Percentiles rank a stretch among this genome's conserved stretches.
These are phyloP conservation scores for Oedothorax gibbosus DNA, from an alignment of 1,140 invertebrate genomes.

Conservation along the genomic window DNA sequence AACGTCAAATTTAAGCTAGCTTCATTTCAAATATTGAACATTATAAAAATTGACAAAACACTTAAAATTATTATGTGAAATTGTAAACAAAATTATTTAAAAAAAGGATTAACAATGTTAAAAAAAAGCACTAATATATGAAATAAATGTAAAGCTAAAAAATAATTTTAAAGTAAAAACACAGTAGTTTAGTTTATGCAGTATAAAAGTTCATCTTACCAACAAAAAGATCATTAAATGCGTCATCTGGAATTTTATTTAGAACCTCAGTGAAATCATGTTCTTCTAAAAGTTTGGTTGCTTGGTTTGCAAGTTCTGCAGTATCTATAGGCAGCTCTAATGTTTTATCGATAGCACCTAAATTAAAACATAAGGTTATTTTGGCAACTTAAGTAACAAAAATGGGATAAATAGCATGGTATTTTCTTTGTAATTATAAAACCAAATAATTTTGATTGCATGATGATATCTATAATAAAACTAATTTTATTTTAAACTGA, in stretches of 20 bases:
- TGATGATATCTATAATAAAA: too few species aligned
- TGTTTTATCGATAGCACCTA: slow-evolving; percentile 67
- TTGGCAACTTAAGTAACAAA: neutral
- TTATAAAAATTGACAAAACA: too few species aligned
- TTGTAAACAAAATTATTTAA: neutral
- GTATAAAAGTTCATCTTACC: slow-evolving; percentile 69
- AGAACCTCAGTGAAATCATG: slow-evolving; percentile 89
- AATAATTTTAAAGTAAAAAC: too few species aligned
- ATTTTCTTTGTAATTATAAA: too few species aligned
- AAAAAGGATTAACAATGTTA: neutral
- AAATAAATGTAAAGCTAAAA: neutral
- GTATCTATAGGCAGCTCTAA: slow-evolving; percentile 72
- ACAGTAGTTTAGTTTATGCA: too few species aligned
- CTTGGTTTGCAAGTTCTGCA: slow-evolving; percentile 69
- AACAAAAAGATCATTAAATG: slow-evolving; percentile 89
- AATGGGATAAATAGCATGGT: neutral
- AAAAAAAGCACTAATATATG: slow-evolving; percentile 15
- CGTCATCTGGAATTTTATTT: slow-evolving; percentile 89
- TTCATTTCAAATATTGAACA: too few species aligned
- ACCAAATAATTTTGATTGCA: too few species aligned
- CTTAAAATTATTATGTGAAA: neutral
- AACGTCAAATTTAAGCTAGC: too few species aligned
- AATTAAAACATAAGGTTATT: slow-evolving; percentile 27
- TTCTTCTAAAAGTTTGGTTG: slow-evolving; percentile 77
- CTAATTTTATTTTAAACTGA: too few species aligned